These are phyloP conservation scores for Perca flavescens DNA, from an alignment of 2,113 vertebrate species.

Conservation along the genomic window DNA sequence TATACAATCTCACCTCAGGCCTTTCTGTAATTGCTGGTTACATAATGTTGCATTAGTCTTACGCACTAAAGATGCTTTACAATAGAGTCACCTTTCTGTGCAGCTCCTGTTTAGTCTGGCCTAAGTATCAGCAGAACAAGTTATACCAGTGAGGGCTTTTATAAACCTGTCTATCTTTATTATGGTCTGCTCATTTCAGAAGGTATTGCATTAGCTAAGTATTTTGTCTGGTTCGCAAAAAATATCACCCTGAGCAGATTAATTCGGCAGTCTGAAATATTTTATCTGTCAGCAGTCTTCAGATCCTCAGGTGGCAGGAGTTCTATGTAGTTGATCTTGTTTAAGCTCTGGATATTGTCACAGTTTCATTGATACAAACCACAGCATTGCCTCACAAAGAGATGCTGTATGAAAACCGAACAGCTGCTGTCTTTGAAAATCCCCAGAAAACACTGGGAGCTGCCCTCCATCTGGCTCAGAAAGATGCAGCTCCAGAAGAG, in stretches of 20 bases:
- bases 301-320: conserved; percentile 3
- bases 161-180: not conserved
- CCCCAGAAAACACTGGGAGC: not conserved
- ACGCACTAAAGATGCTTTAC: not conserved
- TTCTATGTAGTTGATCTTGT: conserved; percentile 21
- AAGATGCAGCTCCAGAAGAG: not conserved
- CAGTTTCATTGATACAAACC: conserved; percentile 9
- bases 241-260: not conserved
- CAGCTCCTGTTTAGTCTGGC: not conserved
- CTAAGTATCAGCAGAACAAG: not conserved
- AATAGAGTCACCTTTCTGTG: not conserved
- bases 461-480: conserved; percentile 11
- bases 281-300: not conserved
- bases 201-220: not conserved
- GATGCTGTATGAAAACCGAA: conserved; percentile 2
- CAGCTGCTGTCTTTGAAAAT: conserved; percentile 19
- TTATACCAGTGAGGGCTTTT: not conserved
- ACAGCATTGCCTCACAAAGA: not conserved
- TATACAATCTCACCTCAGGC: conserved; percentile 7
- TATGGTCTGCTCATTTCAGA: not conserved
- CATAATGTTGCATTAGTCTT: conserved; percentile 1
- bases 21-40: not conserved
- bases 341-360: not conserved
- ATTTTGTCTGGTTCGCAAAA: conserved; percentile 2
- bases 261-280: not conserved